Evolutionary conservation across 2,888 invertebrate species (phyloP), one percentile per base, ranked within the genome.

Genomic region (Agrochola lychnidis): DNA sequence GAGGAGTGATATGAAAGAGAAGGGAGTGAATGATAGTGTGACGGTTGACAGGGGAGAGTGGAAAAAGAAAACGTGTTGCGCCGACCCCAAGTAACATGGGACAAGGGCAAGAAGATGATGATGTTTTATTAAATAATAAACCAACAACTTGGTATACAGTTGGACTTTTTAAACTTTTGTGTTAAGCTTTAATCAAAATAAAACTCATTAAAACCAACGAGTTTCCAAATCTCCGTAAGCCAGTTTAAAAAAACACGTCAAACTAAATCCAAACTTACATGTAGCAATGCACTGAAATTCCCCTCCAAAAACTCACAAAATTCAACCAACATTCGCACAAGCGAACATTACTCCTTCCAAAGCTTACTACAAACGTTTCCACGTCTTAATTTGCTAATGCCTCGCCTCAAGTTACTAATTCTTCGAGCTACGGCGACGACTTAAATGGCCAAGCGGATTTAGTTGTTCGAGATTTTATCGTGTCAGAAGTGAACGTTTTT

Each of bases 311-410:
- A 4, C 51, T 22, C 4, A 42, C 30, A 73, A 0, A 64, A 76
- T 56, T 56, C 5, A 45, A 70, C 42, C 5, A 5, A 36, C 19
- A 22, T 51, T 64, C n/a, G 9, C 30, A 16, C 40, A 30, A 62
- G 30, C 63, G 9, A 53, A 25, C 68, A 68, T 80, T 80, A 51
- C 48, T 59, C 25, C n/a, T n/a, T 56, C 36, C 56, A 25, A 25
- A 81, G 79, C 59, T 81, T 66, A 81, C 62, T 22, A 57, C 64
- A 70, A 73, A 48, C 73, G 74, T 66, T 78, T 67, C 48, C 1
- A 51, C 67, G 68, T 80, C 70, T 80, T 83, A 83, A 83, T 83
- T 83, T 79, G 62, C 59, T 80, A 80, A 76, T 76, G 56, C 81
- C 67, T 51, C 1, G 73, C 19, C 25, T 78, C 70, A 48, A 78